Base-by-base conservation (phyloP, 2,113 vertebrate genomes). In the Alethe castanea region DNA sequence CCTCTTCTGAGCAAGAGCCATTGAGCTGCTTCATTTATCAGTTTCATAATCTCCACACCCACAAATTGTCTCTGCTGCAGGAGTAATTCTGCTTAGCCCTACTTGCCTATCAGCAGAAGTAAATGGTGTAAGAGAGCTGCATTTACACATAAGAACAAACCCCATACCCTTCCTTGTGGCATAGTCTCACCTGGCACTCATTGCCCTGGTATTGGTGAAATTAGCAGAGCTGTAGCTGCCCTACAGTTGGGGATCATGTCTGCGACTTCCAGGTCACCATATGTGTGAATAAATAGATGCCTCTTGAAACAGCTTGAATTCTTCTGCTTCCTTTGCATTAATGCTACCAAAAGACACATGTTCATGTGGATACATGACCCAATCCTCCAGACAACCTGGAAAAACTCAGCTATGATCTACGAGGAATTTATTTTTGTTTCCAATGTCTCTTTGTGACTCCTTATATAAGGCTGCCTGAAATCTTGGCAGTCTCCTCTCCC, bases 21-120 rank as follows among this genome's bases (percentile, higher is more conserved):
- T 74, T 87, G 64, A 79, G 36, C 45, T 88, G 54, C 54, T 88
- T 85, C n/a, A 6, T 84, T 89, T 91, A 91, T 91, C 92, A 61
- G 56, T 84, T 92, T 84, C 48, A 82, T 76, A 36, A 86, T 87
- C 91, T 89, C 1, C 72, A 23, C 81, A 60, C 73, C 72, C 72
- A 88, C 31, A 52, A 52, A 78, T 76, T 80, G 44, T 94, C 85
- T 69, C 62, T 65, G 81, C 91, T 91, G 61, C 59, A 28, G 38
- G 40, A 76, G 60, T 79, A 90, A 87, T 86, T n/a, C 44, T 15
- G 36, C 59, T 88, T 73, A 45, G 33, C 59, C 29, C 81, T 33
- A 35, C 95, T 95, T 96, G 90, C 92, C 74, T 97, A 94, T 93
- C 96, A 73, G 23, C 60, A 31, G 77, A 86, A 97, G 95, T 96